A percentile compares a stretch with the other conserved stretches of the same genome.
Evolutionary conservation across 1,140 invertebrate genomes (phyloP).

Genomic region (Phymorhynchus buccinoides): DNA sequence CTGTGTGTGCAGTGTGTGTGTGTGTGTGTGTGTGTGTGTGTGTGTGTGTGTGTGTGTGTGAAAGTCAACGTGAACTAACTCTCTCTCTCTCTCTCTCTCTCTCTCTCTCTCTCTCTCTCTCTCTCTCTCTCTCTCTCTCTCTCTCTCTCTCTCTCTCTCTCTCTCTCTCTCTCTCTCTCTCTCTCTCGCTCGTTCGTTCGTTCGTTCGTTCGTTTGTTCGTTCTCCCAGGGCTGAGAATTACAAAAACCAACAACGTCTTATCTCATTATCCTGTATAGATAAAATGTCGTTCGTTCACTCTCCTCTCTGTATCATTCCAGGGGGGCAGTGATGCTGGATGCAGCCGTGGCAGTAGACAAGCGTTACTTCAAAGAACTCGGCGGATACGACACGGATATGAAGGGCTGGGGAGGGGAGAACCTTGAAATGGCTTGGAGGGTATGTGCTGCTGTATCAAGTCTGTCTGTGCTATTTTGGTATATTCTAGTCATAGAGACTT

Average conservation of each 20-base stretch:
- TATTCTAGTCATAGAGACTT: too few relatives aligned
- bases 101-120: too few relatives aligned
- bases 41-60: slow-evolving; percentile 42
- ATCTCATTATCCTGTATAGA: not conserved
- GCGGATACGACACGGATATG: slow-evolving; percentile 77
- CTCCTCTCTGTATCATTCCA: slow-evolving; percentile 34
- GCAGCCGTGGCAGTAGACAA: slow-evolving; percentile 94
- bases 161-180: not conserved
- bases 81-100: too few relatives aligned
- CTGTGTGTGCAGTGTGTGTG: too few relatives aligned
- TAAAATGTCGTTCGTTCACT: too few relatives aligned
- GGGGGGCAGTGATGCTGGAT: slow-evolving; percentile 89
- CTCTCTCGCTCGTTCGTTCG: too few relatives aligned
- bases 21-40: too few relatives aligned
- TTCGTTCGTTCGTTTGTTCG: too few relatives aligned
- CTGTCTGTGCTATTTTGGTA: too few relatives aligned
- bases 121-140: not conserved
- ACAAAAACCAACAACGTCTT: not conserved
- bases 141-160: not conserved
- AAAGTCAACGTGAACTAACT: too few relatives aligned
- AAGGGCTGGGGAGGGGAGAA: slow-evolving; percentile 94
- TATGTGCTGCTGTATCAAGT: too few relatives aligned
- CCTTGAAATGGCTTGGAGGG: slow-evolving; percentile 81
- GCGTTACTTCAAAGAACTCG: slow-evolving; percentile 90
- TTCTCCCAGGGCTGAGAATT: too few relatives aligned